Conservation (phyloP, 2,888 invertebrate species). For the Phorcus lineatus region DNA sequence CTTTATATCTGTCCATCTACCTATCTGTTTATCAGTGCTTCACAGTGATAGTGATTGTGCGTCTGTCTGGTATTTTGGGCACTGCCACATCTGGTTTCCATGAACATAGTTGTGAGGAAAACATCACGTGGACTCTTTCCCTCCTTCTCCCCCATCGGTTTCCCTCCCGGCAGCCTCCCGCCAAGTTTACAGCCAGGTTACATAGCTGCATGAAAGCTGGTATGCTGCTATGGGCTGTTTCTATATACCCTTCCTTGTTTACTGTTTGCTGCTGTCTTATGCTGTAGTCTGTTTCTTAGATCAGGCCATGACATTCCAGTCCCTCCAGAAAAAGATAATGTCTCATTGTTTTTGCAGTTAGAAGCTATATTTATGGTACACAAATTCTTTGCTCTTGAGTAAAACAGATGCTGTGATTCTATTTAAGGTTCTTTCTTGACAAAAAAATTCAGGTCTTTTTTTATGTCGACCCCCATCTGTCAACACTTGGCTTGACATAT, state of each 20-base stretch:
- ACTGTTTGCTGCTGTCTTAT: background rate
- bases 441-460: too few species aligned
- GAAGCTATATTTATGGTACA: too few species aligned
- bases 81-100: constrained; percentile 7
- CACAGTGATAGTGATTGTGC: background rate
- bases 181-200: background rate
- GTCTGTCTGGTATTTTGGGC: background rate
- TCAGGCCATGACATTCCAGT: background rate
- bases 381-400: too few species aligned
- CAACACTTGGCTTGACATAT: too few species aligned
- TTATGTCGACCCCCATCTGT: too few species aligned
- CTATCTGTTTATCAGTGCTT: background rate
- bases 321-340: too few species aligned
- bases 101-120: constrained; percentile 5
- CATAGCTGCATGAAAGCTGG: background rate
- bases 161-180: background rate
- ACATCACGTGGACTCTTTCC: too few species aligned
- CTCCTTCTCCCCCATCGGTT: too few species aligned
- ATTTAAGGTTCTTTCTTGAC: too few species aligned
- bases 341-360: too few species aligned
- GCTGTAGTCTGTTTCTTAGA: background rate
- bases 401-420: too few species aligned
- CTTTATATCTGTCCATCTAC: too few species aligned
- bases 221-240: background rate
- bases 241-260: background rate